Percentiles rank a stretch among this genome's conserved stretches.
Evolutionary conservation across 2,797 vertebrate genomes (phyloP).

Genomic region (Dryobates pubescens): DNA sequence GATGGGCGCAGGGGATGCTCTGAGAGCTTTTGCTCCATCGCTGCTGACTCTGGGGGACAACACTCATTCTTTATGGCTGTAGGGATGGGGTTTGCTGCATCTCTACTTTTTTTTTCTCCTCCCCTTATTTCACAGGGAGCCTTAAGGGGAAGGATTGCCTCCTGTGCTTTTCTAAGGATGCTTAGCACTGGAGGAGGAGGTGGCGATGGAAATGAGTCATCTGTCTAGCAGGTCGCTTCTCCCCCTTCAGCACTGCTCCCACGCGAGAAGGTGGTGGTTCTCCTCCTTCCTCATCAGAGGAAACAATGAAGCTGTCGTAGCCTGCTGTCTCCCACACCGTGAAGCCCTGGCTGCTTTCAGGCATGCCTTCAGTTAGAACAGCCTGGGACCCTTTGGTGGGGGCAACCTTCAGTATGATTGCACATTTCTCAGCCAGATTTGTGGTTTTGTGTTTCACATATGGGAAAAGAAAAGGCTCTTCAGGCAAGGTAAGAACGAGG

Average conservation of each 20-base stretch:
- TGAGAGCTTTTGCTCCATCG: fast-evolving
- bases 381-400: background rate
- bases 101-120: background rate
- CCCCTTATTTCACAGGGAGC: background rate
- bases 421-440: background rate
- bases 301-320: background rate
- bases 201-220: conserved; percentile 36
- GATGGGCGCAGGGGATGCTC: background rate
- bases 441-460: background rate
- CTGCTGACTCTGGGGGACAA: background rate
- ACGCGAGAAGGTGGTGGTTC: background rate
- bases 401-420: background rate
- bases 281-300: conserved; percentile 1
- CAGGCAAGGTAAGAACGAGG: background rate
- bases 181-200: conserved; percentile 6
- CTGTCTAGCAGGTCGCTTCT: conserved; percentile 43
- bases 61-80: background rate
- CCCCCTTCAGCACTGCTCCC: conserved; percentile 14
- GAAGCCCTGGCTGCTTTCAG: background rate
- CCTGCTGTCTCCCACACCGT: background rate
- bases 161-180: background rate
- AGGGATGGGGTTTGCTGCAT: background rate
- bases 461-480: background rate
- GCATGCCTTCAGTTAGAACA: fast-evolving
- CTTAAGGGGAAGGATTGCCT: background rate